A percentile compares a stretch with the other conserved stretches of the same genome.
These are phyloP conservation scores for Laspeyria flexula DNA, from an alignment of 2,888 invertebrate species.

Conservation along the genomic window DNA sequence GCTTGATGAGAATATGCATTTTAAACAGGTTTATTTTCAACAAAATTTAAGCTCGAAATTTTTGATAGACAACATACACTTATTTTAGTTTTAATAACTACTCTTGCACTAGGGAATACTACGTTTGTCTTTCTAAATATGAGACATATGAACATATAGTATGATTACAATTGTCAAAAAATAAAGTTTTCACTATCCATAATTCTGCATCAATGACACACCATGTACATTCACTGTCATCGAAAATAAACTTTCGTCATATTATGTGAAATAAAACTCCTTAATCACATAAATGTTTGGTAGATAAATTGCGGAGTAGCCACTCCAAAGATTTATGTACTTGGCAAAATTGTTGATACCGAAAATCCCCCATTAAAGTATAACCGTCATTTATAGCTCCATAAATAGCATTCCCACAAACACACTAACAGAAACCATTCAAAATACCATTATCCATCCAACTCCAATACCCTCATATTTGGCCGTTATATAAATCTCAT, in stretches of 20 bases:
- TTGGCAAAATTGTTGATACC: background rate
- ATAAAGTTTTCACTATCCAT: too few species aligned
- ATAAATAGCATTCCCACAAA: slow-evolving; percentile 10
- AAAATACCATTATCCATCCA: slow-evolving; percentile 31
- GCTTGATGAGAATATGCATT: background rate
- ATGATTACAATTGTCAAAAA: too few species aligned
- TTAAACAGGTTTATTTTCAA: background rate
- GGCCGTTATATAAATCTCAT: slow-evolving; percentile 43
- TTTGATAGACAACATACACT: background rate
- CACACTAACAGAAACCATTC: slow-evolving; percentile 36
- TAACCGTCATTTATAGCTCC: slow-evolving; percentile 1
- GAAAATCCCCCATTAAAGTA: background rate
- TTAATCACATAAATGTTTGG: too few species aligned
- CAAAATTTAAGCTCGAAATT: background rate
- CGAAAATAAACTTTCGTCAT: too few species aligned
- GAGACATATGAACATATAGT: too few species aligned
- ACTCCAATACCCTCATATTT: slow-evolving; percentile 23
- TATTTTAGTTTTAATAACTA: too few species aligned
- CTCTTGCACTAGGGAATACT: too few species aligned
- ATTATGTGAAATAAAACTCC: too few species aligned
- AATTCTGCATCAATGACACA: too few species aligned
- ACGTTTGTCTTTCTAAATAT: too few species aligned
- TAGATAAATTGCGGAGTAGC: too few species aligned
- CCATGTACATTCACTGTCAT: too few species aligned
- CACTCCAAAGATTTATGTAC: background rate